Conservation (phyloP, 2,113 vertebrate genomes). For the Arenaria interpres region DNA sequence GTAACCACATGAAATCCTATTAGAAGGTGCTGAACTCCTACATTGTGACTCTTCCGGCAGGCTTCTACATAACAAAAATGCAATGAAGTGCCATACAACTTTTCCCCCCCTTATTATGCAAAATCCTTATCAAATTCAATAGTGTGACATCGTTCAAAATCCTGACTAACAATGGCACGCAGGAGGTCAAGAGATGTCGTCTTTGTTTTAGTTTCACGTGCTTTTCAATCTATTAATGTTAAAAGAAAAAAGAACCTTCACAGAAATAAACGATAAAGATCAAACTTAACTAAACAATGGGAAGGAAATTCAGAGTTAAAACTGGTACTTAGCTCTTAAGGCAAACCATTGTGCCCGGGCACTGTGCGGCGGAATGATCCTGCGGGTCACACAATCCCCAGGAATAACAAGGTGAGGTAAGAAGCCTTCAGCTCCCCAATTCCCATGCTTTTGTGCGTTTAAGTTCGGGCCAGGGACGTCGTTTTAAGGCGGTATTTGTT, state of each 20-base stretch:
- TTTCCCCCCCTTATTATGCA: slow-evolving; percentile 32
- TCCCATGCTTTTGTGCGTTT: not conserved
- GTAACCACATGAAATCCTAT: slow-evolving; percentile 24
- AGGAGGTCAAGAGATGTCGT: slow-evolving; percentile 14
- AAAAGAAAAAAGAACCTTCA: not conserved
- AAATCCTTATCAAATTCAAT: slow-evolving; percentile 38
- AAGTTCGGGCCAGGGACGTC: not conserved
- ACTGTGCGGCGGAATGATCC: not conserved
- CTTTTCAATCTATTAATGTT: not conserved
- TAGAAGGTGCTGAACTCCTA: slow-evolving; percentile 49
- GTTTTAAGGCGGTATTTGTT: not conserved
- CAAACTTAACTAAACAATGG: slow-evolving; percentile 36
- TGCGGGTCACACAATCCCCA: not conserved
- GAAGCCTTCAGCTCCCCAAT: not conserved
- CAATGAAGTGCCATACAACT: slow-evolving; percentile 22
- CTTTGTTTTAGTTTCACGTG: slow-evolving; percentile 58
- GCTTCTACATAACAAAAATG: slow-evolving; percentile 65
- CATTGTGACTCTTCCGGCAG: slow-evolving; percentile 29
- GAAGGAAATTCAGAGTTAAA: slow-evolving; percentile 57
- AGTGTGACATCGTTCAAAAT: slow-evolving; percentile 4
- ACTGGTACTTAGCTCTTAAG: not conserved
- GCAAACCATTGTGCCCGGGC: not conserved
- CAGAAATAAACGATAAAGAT: slow-evolving; percentile 61
- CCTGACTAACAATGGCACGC: slow-evolving; percentile 25
- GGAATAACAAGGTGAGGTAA: not conserved